These are phyloP conservation scores for Paraplagusia blochii DNA, from an alignment of 2,113 vertebrate genomes.

Conservation along the genomic window DNA sequence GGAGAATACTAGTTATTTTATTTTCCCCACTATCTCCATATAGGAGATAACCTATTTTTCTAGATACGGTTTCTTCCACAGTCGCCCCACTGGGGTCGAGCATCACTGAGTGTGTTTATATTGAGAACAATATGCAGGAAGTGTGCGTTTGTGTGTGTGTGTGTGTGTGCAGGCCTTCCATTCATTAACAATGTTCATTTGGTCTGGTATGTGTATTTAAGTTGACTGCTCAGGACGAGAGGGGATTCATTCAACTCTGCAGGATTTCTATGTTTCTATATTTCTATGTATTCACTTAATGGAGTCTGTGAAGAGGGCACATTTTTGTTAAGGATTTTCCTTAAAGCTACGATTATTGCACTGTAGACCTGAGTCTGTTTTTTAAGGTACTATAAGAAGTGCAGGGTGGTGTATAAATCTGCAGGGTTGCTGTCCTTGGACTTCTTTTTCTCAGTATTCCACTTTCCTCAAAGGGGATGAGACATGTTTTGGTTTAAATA, in stretches of 20 bases:
- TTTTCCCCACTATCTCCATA: constrained; percentile 56
- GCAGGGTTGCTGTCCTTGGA: no score
- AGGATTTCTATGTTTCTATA: constrained; percentile 30
- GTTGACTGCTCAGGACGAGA: constrained; percentile 29
- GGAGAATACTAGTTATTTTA: constrained; percentile 61
- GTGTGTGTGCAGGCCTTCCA: constrained; percentile 26
- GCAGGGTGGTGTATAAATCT: no score
- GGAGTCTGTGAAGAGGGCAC: no score
- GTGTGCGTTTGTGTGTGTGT: constrained; percentile 7
- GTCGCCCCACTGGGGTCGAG: constrained; percentile 32
- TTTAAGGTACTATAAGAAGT: no score
- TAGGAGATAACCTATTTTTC: constrained; percentile 55
- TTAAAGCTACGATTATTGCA: no score
- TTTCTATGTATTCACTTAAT: no score
- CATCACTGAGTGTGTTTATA: constrained; percentile 5
- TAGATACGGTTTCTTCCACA: constrained; percentile 37
- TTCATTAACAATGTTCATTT: constrained; percentile 55
- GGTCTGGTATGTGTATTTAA: constrained; percentile 35
- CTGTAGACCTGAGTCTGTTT: no score
- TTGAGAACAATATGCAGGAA: constrained; percentile 8
- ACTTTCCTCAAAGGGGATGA: no score
- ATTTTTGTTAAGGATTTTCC: no score
- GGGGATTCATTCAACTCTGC: constrained; percentile 28
- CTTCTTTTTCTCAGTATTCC: no score
- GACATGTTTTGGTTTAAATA: no score